Base-by-base conservation (phyloP, 1,140 invertebrate species). In the Tachypleus tridentatus region DNA sequence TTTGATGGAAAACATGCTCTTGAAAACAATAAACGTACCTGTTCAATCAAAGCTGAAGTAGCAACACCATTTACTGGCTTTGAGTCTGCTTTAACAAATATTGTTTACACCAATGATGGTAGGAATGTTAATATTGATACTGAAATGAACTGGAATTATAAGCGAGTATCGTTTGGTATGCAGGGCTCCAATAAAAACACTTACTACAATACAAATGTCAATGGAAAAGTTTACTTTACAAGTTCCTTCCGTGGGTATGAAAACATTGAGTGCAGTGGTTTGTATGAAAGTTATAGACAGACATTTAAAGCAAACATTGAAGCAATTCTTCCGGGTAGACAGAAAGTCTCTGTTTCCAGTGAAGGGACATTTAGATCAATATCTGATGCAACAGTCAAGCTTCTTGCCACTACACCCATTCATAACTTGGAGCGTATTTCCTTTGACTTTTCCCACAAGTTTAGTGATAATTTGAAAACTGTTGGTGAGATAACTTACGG, bases 401-500 rank as follows among this genome's bases (percentile, higher is more conserved):
- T 62, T 6, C 56, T 64, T 5, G n/a, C 62, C 6, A 62, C 57
- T 11, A 50, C 47, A 5, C 47, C 63, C 5, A 54, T 67, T 47
- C 53, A 29, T 29, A 47, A 64, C 47, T 47, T 50, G n/a, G n/a
- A 67, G 57, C n/a, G 58, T 7, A 50, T 56, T 11, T 62, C 66
- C 10, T 11, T 64, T 53, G 66, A 67, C n/a, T 11, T 67, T 10
- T 60, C 64, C n/a, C 66, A 67, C 49, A 67, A 64, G 57, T 9
- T 62, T 4, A 57, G 61, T 59, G 49, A 58, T 6, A 67, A 62
- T 11, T 54, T 64, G 50, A 58, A 61, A 47, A 67, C 52, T 11
- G 57, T 62, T 47, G n/a, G 63, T 4, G 66, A 67, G 51, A 29
- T 59, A 9, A 48, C 47, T 8, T 64, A 59, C n/a, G 54, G 49